phyloP scores from a whole-genome alignment of 2,797 vertebrate genomes.

The Octomys mimax region DNA sequence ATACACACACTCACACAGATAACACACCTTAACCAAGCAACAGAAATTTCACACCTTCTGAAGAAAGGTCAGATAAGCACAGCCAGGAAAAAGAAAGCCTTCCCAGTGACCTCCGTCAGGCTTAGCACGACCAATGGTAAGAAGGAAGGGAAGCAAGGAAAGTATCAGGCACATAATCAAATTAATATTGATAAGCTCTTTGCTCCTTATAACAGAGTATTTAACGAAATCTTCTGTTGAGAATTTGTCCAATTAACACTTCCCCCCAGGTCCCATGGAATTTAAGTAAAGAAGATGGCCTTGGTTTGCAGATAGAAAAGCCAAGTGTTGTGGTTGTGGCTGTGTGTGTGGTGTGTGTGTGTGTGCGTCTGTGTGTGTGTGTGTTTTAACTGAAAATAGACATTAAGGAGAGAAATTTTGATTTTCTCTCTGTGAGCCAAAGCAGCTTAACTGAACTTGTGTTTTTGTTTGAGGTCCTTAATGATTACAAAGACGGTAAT shows the following conservation, averaged over 20 bases:
- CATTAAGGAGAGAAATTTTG: constrained; percentile 83
- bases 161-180: constrained; percentile 26
- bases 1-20: background rate
- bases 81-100: constrained; percentile 68
- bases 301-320: constrained; percentile 74
- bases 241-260: constrained; percentile 74
- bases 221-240: constrained; percentile 75
- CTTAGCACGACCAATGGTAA: background rate
- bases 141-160: constrained; percentile 65
- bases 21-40: background rate
- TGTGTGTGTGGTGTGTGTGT: background rate
- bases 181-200: constrained; percentile 80
- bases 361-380: background rate
- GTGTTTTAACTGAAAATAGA: constrained; percentile 61
- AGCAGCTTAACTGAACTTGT: constrained; percentile 88
- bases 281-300: constrained; percentile 42
- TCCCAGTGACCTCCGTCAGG: constrained; percentile 61
- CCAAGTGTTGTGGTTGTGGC: background rate
- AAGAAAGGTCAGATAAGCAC: constrained; percentile 77
- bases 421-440: constrained; percentile 86
- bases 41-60: constrained; percentile 80
- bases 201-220: constrained; percentile 67
- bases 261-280: constrained; percentile 32
- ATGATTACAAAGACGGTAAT: constrained; percentile 92
- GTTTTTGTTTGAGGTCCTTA: constrained; percentile 90